Percentiles rank a stretch among this genome's conserved stretches.
These are phyloP conservation scores for Sarotherodon lohbergeri DNA, from an alignment of 2,113 vertebrate species.

Conservation along the genomic window DNA sequence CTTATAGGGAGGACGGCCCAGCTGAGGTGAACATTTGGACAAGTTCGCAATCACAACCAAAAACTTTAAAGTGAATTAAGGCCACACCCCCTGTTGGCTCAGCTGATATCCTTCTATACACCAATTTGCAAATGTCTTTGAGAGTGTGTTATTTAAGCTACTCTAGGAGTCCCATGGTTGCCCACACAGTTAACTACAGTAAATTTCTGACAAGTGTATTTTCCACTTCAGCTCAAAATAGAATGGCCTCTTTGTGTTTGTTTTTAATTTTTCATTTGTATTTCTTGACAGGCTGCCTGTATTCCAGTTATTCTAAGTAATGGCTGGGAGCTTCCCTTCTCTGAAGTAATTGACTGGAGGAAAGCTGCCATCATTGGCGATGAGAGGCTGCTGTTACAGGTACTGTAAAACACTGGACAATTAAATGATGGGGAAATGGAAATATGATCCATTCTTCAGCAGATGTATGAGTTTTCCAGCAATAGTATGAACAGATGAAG, in stretches of 20 bases:
- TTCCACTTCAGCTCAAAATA: neutral
- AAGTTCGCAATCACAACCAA: neutral
- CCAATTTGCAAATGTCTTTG: neutral
- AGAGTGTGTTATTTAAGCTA: neutral
- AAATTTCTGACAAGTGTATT: neutral
- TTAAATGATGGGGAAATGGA: neutral
- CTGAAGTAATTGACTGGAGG: slow-evolving; percentile 79
- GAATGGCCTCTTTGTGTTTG: neutral
- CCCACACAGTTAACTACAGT: neutral
- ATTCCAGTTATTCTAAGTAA: slow-evolving; percentile 78
- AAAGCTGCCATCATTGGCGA: slow-evolving; percentile 75
- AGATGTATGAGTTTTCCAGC: neutral
- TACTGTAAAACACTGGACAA: slow-evolving; percentile 2
- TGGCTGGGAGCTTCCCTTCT: slow-evolving; percentile 79
- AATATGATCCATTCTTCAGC: neutral
- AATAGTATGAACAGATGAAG: neutral
- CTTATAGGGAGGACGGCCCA: neutral
- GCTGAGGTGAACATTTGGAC: accelerated
- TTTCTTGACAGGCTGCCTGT: slow-evolving; percentile 67
- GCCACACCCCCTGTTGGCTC: neutral
- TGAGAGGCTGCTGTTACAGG: slow-evolving; percentile 76
- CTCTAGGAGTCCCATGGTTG: neutral
- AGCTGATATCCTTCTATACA: neutral
- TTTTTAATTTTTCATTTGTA: neutral
- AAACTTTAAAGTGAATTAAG: neutral